Percentiles rank a stretch among this genome's conserved stretches.
These are phyloP conservation scores for Lithophane ornitopus DNA, from an alignment of 2,888 invertebrate genomes.

Conservation along the genomic window DNA sequence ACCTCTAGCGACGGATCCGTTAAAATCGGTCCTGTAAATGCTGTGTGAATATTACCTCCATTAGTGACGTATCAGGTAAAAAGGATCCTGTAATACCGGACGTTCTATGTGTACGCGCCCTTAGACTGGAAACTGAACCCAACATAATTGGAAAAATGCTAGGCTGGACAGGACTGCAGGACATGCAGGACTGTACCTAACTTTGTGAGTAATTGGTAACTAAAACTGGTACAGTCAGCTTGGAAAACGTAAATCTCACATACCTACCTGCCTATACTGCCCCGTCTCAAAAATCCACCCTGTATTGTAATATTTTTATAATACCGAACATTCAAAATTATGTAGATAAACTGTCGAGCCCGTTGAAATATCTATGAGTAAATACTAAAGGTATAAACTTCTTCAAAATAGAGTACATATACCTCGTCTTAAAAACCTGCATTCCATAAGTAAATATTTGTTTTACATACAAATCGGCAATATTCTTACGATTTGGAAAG, in stretches of 20 bases:
- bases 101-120: too few species aligned
- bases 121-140: too few species aligned
- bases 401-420: neutral
- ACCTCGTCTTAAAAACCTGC: slow-evolving; percentile 8
- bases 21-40: too few species aligned
- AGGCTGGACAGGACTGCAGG: too few species aligned
- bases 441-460: neutral
- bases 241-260: neutral
- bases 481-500: slow-evolving; percentile 9
- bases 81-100: too few species aligned
- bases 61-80: too few species aligned
- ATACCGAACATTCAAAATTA: neutral
- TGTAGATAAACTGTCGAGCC: neutral
- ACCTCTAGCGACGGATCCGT: too few species aligned
- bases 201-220: neutral
- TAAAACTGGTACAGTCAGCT: neutral
- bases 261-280: neutral
- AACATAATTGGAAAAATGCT: too few species aligned
- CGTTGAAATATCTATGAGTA: neutral
- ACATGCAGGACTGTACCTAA: neutral
- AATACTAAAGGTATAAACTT: neutral
- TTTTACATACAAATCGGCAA: slow-evolving; percentile 5
- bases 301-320: neutral
- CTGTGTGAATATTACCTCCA: too few species aligned
- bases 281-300: neutral